phyloP scores from a whole-genome alignment of 2,797 vertebrate genomes.

The Odontamblyopus rebecca region DNA sequence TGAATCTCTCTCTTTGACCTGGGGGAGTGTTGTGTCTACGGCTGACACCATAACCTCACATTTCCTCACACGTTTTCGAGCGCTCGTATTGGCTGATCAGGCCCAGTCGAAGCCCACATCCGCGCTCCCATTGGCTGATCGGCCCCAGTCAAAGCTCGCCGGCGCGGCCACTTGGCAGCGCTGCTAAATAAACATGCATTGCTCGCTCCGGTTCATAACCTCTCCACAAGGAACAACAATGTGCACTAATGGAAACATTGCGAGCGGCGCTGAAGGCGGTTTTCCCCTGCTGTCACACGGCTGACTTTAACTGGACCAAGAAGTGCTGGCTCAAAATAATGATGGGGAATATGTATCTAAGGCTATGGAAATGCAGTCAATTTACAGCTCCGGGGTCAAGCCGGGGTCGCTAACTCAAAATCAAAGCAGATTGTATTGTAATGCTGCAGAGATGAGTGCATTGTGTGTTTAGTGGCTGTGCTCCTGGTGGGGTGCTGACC shows the following conservation, averaged over 20 bases:
- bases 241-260: conserved; percentile 71
- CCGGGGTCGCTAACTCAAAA: conserved; percentile 50
- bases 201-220: conserved; percentile 69
- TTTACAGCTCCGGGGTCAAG: conserved; percentile 62
- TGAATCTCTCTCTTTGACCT: conserved; percentile 20
- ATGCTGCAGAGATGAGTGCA: conserved; percentile 74
- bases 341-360: conserved; percentile 57
- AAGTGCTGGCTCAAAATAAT: conserved; percentile 43
- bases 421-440: conserved; percentile 69
- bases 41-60: conserved; percentile 45
- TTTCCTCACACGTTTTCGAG: conserved; percentile 36
- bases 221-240: conserved; percentile 59
- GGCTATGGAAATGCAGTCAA: conserved; percentile 67
- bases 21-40: conserved; percentile 28
- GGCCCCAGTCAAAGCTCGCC: conserved; percentile 58
- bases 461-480: conserved; percentile 75
- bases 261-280: conserved; percentile 52
- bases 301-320: conserved; percentile 55
- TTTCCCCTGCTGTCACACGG: conserved; percentile 40
- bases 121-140: conserved; percentile 43
- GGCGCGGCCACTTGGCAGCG: conserved; percentile 50
- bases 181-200: conserved; percentile 78
- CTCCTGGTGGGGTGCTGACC: conserved; percentile 85
- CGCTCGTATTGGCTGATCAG: conserved; percentile 43
- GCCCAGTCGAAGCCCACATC: conserved; percentile 49